Conservation (phyloP, 1,140 invertebrate genomes). For the Neotoxoptera formosana region DNA sequence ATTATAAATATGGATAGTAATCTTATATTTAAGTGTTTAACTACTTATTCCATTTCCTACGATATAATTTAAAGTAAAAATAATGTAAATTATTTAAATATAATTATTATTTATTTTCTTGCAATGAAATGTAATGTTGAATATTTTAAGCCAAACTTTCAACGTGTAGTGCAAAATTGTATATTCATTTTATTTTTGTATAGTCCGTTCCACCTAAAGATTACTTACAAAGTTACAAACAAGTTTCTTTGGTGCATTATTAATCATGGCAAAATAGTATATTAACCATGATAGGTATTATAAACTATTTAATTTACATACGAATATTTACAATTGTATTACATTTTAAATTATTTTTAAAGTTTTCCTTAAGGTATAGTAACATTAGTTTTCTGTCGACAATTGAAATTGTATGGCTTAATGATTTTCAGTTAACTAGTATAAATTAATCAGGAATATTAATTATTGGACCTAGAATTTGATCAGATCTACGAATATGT, state of each 20-base stretch:
- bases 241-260: neutral
- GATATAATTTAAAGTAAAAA: neutral
- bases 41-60: neutral
- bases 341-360: neutral
- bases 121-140: neutral
- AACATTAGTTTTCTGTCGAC: neutral
- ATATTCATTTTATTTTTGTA: neutral
- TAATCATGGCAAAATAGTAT: neutral
- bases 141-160: neutral
- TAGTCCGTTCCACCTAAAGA: neutral
- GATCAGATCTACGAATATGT: neutral
- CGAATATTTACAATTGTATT: neutral
- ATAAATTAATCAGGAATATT: neutral
- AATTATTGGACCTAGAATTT: neutral
- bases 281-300: neutral
- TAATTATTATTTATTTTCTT: constrained; percentile 1
- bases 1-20: neutral
- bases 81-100: neutral
- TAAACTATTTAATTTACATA: neutral
- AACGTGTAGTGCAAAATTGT: neutral
- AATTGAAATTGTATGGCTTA: neutral
- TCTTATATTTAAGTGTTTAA: neutral
- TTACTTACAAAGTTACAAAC: neutral
- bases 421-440: neutral
- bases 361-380: neutral